These are phyloP conservation scores for Platypus cylindrus DNA, from an alignment of 2,888 invertebrate species.

Conservation along the genomic window DNA sequence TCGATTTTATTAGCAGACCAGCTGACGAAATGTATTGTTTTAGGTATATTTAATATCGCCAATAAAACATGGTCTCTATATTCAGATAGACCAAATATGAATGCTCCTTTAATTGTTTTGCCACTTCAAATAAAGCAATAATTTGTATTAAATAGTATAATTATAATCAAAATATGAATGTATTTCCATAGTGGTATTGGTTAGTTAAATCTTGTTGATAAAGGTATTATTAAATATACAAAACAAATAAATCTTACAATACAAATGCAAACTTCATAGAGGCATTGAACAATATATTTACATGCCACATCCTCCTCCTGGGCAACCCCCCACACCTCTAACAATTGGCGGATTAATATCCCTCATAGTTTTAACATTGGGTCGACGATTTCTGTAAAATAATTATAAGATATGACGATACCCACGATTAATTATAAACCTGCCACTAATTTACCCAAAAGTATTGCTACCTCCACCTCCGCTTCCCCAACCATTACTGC, in stretches of 20 bases:
- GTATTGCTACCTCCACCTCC: slow-evolving; percentile 20
- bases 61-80: slow-evolving; percentile 67
- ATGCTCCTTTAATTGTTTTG: slow-evolving; percentile 58
- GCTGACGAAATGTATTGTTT: slow-evolving; percentile 15
- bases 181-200: not conserved
- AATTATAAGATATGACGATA: too few relatives aligned
- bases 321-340: slow-evolving; percentile 21
- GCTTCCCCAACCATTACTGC: slow-evolving; percentile 23
- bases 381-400: too few relatives aligned
- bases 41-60: slow-evolving; percentile 67
- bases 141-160: not conserved
- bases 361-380: slow-evolving; percentile 23
- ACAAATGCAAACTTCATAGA: not conserved
- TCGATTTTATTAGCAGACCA: not conserved
- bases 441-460: slow-evolving; percentile 12
- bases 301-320: slow-evolving; percentile 25
- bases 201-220: not conserved
- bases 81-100: slow-evolving; percentile 57
- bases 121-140: slow-evolving; percentile 35
- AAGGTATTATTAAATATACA: not conserved
- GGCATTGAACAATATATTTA: slow-evolving; percentile 9
- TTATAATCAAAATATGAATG: not conserved
- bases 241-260: not conserved
- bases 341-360: slow-evolving; percentile 26
- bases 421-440: not conserved